These are phyloP conservation scores for Apaloderma vittatum DNA, from an alignment of 2,113 vertebrate genomes.

Conservation along the genomic window DNA sequence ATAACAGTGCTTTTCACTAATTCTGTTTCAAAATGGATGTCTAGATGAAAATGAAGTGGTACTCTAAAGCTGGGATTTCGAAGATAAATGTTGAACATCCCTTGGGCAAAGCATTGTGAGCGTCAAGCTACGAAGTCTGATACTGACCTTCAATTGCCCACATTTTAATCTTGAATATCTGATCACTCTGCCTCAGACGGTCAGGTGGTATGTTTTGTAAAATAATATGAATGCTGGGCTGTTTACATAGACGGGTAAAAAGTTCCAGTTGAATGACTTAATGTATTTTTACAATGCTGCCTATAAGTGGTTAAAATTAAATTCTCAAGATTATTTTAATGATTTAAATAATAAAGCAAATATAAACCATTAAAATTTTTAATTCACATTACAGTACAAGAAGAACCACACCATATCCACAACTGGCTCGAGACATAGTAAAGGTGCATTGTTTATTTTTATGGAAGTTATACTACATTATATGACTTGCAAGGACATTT, in stretches of 20 bases:
- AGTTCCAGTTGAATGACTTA: background rate
- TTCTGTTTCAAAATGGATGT: background rate
- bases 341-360: background rate
- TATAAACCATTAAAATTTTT: background rate
- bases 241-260: background rate
- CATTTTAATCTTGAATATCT: background rate
- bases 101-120: background rate
- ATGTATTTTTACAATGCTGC: background rate
- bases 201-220: background rate
- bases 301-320: background rate
- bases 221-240: background rate
- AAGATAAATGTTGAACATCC: background rate
- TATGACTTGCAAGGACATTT: background rate
- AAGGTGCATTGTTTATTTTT: background rate
- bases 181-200: background rate
- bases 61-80: background rate
- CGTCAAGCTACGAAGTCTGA: background rate
- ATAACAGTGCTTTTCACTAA: background rate
- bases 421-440: background rate
- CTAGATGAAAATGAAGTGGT: background rate
- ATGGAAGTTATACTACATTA: background rate
- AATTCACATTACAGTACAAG: background rate
- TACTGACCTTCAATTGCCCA: background rate
- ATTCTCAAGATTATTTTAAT: background rate
- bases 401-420: background rate